A percentile compares a stretch with the other conserved stretches of the same genome.
Evolutionary conservation across 2,113 vertebrate genomes (phyloP).

Genomic region (Sebastes schlegelii): DNA sequence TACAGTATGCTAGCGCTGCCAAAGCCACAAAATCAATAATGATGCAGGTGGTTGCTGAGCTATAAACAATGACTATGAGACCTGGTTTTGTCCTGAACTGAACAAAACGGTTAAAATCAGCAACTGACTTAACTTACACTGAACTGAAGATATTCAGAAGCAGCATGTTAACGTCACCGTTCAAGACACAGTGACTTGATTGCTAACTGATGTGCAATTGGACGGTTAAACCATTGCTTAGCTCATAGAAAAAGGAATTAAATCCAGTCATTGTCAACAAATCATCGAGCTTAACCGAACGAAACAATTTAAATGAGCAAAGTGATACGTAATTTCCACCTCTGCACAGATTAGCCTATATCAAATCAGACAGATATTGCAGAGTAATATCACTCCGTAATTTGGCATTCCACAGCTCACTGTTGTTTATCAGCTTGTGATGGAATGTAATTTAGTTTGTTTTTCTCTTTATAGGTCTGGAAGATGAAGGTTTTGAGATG

Average conservation of each 20-base stretch:
- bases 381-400: background rate
- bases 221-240: too few relatives aligned
- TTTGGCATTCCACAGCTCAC: background rate
- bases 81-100: background rate
- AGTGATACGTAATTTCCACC: background rate
- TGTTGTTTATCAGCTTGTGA: background rate
- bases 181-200: too few relatives aligned
- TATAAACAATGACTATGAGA: background rate
- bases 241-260: background rate
- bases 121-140: background rate
- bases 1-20: background rate
- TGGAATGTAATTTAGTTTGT: background rate
- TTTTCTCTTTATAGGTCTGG: conserved; percentile 84
- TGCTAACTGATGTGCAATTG: too few relatives aligned
- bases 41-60: background rate
- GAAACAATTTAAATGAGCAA: background rate
- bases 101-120: background rate
- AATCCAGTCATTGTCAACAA: background rate
- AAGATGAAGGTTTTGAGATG: conserved; percentile 94
- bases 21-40: background rate
- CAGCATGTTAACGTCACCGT: background rate
- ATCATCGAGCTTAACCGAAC: background rate
- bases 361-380: background rate
- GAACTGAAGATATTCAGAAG: background rate
- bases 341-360: background rate